Conservation (phyloP, 2,888 invertebrate species). For the Pammene fasciana region DNA sequence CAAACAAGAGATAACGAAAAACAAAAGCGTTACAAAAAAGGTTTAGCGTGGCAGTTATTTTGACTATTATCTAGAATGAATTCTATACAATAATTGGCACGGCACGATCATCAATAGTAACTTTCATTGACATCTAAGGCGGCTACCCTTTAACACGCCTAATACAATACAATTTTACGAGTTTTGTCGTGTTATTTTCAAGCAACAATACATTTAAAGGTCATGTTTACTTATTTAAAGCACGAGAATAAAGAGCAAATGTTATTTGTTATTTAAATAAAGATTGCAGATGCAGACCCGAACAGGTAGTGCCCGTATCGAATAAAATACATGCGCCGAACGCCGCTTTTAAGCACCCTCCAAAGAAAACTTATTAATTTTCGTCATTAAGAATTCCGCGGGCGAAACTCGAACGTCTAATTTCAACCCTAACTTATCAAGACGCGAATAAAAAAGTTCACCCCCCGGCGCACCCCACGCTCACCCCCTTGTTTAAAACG, state of each 20-base stretch:
- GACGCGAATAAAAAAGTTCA: conserved; percentile 84
- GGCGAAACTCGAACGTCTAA: conserved; percentile 84
- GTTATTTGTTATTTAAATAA: conserved; percentile 12
- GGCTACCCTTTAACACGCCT: conserved; percentile 7
- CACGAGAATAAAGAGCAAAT: not conserved
- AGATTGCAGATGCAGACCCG: conserved; percentile 3
- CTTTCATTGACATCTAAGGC: not conserved
- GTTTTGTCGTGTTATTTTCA: not conserved
- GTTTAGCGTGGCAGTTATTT: conserved; percentile 5
- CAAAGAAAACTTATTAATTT: conserved; percentile 84
- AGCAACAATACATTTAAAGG: conserved; percentile 2
- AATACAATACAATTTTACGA: conserved; percentile 15
- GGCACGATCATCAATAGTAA: not conserved
- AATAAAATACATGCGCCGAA: conserved; percentile 55
- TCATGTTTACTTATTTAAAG: conserved; percentile 1
- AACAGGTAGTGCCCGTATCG: conserved; percentile 22
- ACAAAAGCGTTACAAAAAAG: not conserved
- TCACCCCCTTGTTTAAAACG: conserved; percentile 85
- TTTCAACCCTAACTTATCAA: conserved; percentile 85
- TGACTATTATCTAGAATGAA: not conserved
- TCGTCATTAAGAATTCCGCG: conserved; percentile 84
- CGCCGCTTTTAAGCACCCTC: conserved; percentile 71
- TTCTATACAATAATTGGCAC: not conserved
- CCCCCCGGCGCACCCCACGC: conserved; percentile 75
- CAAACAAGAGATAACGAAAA: not conserved